These are phyloP conservation scores for Neodon shergylaensis DNA, from an alignment of 2,113 vertebrate species.

Conservation along the genomic window DNA sequence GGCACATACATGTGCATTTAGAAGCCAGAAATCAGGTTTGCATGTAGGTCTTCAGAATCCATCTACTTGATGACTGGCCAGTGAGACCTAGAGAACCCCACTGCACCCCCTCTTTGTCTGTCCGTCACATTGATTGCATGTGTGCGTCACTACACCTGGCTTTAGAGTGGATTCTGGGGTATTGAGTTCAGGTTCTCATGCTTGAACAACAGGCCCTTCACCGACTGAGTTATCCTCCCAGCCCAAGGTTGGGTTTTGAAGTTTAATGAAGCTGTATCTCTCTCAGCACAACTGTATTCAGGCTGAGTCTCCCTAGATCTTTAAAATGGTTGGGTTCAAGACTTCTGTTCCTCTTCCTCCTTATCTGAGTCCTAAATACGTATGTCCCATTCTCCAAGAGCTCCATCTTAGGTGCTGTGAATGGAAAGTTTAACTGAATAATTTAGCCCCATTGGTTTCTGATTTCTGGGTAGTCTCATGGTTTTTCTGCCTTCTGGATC, in stretches of 20 bases:
- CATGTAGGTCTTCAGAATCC: neutral
- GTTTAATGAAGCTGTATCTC: slow-evolving; percentile 15
- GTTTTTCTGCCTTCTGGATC: slow-evolving; percentile 40
- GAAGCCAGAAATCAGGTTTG: neutral
- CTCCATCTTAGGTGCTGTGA: slow-evolving; percentile 29
- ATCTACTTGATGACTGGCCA: neutral
- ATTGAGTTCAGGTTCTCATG: neutral
- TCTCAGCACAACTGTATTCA: neutral
- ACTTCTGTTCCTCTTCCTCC: neutral
- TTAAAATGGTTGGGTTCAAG: neutral
- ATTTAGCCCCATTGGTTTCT: slow-evolving; percentile 54
- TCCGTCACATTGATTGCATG: too few relatives aligned
- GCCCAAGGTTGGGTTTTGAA: slow-evolving; percentile 40
- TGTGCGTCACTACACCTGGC: too few relatives aligned
- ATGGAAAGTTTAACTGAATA: slow-evolving; percentile 65
- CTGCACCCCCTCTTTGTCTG: too few relatives aligned
- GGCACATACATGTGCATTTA: neutral
- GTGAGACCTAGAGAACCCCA: neutral
- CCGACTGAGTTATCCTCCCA: neutral
- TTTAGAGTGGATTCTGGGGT: neutral
- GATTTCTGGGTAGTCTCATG: slow-evolving; percentile 23
- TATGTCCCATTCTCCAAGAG: neutral
- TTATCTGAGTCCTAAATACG: neutral
- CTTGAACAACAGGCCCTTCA: neutral
- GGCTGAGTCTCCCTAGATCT: neutral